A percentile compares a stretch with the other conserved stretches of the same genome.
Evolutionary conservation across 2,113 vertebrate genomes (phyloP).

Genomic region (Harpagus bidentatus): DNA sequence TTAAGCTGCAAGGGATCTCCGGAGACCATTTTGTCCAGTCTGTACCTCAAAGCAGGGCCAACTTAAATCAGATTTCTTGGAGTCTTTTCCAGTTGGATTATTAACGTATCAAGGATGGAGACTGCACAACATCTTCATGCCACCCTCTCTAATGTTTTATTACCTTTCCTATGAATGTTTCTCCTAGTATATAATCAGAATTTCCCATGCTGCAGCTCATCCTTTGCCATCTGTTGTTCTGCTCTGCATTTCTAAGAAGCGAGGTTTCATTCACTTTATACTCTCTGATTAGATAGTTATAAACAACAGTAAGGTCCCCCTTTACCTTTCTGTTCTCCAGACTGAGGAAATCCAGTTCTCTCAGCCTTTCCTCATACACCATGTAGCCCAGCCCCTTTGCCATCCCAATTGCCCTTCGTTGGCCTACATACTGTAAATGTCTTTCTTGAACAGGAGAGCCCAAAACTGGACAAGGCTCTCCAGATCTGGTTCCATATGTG

Average conservation of each 20-base stretch:
- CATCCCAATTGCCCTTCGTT: neutral
- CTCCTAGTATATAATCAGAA: neutral
- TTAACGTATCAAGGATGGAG: neutral
- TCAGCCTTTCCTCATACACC: neutral
- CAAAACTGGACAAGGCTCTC: neutral
- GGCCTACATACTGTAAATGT: neutral
- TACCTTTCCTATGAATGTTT: neutral
- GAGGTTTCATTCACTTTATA: neutral
- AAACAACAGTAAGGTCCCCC: neutral
- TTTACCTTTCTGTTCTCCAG: neutral
- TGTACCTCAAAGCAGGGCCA: neutral
- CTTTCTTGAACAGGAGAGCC: neutral
- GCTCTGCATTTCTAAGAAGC: neutral
- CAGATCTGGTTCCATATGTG: neutral
- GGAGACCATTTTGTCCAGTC: neutral
- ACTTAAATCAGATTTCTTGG: neutral
- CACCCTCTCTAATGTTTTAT: neutral
- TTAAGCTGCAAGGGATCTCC: neutral
- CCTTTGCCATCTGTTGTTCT: neutral
- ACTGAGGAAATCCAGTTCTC: neutral
- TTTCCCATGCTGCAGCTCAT: neutral
- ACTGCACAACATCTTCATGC: neutral
- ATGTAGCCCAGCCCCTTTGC: neutral
- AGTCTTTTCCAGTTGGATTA: neutral
- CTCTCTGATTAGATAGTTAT: neutral